Percentiles rank a stretch among this genome's conserved stretches.
Evolutionary conservation across 2,888 invertebrate species (phyloP).

Genomic region (Athalia cordata): DNA sequence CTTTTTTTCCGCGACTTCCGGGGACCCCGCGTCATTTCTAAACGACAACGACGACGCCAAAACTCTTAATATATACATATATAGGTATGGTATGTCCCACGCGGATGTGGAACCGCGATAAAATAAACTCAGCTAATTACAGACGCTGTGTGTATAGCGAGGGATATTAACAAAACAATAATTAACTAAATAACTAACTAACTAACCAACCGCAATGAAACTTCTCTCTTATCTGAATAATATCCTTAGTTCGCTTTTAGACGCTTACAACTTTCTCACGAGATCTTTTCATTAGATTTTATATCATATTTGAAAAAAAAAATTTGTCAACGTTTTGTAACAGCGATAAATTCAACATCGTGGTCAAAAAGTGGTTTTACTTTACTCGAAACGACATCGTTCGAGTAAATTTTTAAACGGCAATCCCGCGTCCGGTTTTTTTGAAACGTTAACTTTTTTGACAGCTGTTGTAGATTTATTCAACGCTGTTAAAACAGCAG

Average conservation of each 20-base stretch:
- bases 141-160: background rate
- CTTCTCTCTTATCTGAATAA: slow-evolving; percentile 7
- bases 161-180: slow-evolving; percentile 4
- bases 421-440: too few species aligned
- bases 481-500: too few species aligned
- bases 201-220: slow-evolving; percentile 22
- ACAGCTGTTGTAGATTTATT: too few species aligned
- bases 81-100: slow-evolving; percentile 21
- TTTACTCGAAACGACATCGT: too few species aligned
- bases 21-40: slow-evolving; percentile 19
- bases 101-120: slow-evolving; percentile 41
- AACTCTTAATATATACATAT: too few species aligned
- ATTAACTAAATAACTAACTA: slow-evolving; percentile 8
- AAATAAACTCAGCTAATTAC: slow-evolving; percentile 21
- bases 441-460: too few species aligned
- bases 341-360: too few species aligned
- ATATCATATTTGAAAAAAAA: too few species aligned
- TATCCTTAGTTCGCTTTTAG: slow-evolving; percentile 13
- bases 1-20: slow-evolving; percentile 25
- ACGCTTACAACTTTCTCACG: background rate
- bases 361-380: too few species aligned
- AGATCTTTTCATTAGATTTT: background rate
- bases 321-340: too few species aligned
- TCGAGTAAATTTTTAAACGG: too few species aligned
- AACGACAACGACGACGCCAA: slow-evolving; percentile 12